Evolutionary conservation across 2,113 vertebrate species (phyloP).

Genomic region (Sterna hirundo): DNA sequence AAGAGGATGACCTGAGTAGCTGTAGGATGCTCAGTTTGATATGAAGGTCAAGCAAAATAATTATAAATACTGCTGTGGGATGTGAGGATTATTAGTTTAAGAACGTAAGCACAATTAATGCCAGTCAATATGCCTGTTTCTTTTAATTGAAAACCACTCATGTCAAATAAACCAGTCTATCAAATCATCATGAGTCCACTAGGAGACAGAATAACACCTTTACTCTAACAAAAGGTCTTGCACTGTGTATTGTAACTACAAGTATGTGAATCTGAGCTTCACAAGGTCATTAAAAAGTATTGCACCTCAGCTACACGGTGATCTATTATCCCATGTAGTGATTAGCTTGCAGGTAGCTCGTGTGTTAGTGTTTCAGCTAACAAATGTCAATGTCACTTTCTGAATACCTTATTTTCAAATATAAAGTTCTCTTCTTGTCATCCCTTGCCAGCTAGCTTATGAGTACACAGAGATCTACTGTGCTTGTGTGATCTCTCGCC

Average conservation of each 20-base stretch:
- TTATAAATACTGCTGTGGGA: background rate
- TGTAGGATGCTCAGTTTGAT: background rate
- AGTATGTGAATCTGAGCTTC: background rate
- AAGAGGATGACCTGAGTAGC: background rate
- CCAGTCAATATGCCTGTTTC: background rate
- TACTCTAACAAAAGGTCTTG: background rate
- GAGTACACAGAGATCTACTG: background rate
- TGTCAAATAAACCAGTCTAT: constrained; percentile 40
- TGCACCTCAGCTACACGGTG: background rate
- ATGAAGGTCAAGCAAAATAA: constrained; percentile 32
- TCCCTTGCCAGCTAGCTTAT: background rate
- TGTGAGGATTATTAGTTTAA: background rate
- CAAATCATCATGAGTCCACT: constrained; percentile 17
- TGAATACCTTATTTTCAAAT: background rate
- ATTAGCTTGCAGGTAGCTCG: background rate
- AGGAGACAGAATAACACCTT: constrained; percentile 4
- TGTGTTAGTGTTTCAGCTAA: background rate
- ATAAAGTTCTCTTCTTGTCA: background rate
- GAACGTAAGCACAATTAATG: background rate
- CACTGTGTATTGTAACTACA: background rate
- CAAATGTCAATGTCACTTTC: constrained; percentile 22
- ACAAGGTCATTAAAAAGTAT: background rate
- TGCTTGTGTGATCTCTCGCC: background rate
- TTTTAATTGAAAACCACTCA: constrained; percentile 29
- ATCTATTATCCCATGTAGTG: background rate